Base-by-base conservation (phyloP, 2,888 invertebrate genomes). In the Ormyrus thymus region DNA sequence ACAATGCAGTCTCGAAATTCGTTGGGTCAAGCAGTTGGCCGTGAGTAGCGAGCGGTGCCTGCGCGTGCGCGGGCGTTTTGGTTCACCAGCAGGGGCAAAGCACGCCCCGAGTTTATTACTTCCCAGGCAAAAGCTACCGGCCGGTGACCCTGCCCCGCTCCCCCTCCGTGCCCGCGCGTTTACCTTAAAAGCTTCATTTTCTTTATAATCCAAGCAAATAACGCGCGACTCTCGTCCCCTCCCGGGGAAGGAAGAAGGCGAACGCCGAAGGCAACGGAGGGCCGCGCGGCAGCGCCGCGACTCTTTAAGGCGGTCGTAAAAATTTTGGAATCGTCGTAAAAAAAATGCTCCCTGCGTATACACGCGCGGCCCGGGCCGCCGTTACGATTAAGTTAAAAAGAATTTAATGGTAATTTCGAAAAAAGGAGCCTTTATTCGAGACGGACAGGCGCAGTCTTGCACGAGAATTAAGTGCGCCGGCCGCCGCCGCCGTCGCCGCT, bases 101-200 rank as follows among this genome's bases (percentile, higher is more conserved):
- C 10, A 6, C 15, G 48, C 10, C 48, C 48, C 64, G 56, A 65
- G 64, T 65, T 65, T 65, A 65, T 43, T 29, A 29, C 45, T 11
- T 50, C 53, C 53, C n/a, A 13, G 53, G 73, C 6, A 64, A 55
- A 59, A 74, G 59, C 51, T 65, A 66, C 66, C 66, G 74, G 66
- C 45, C 74, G 51, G 43, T 74, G 74, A 74, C 74, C 66, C 66
- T 50, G 43, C 9, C 10, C 48, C 29, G 29, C 29, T 29, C 29
- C 4, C 29, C 29, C 29, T 29, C 29, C 29, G 29, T 29, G 69
- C 46, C 8, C 29, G 59, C 13, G 10, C 43, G 55, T 53, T 46
- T 53, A 46, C 64, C n/a, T 76, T 65, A 76, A 70, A 76, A 76
- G 70, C 70, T 76, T 70, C 64, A 58, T 76, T 76, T 76, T 76